A percentile compares a stretch with the other conserved stretches of the same genome.
Evolutionary conservation across 2,888 invertebrate species (phyloP).

Genomic region (Drosophila falleni): DNA sequence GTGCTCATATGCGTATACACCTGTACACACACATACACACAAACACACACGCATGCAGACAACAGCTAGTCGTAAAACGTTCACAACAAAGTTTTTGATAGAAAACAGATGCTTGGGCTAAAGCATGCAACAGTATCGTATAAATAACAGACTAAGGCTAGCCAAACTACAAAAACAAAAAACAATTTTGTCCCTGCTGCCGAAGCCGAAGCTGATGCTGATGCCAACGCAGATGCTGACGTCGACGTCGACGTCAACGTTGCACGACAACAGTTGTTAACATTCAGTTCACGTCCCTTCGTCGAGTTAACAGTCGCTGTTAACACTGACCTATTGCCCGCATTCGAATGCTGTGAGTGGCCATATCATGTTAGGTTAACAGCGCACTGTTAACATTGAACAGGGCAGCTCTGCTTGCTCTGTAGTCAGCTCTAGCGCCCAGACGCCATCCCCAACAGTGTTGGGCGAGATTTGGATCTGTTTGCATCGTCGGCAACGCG

Average conservation of each 20-base stretch:
- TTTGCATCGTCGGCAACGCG: slow-evolving; percentile 57
- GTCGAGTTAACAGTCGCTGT: slow-evolving; percentile 38
- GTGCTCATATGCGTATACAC: slow-evolving; percentile 32
- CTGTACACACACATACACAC: slow-evolving; percentile 33
- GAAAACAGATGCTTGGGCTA: slow-evolving; percentile 71
- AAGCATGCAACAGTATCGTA: slow-evolving; percentile 73
- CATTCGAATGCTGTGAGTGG: slow-evolving; percentile 32
- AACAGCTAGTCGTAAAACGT: slow-evolving; percentile 46
- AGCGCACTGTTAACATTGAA: slow-evolving; percentile 31
- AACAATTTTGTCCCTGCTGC: slow-evolving; percentile 27
- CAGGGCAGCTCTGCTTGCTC: slow-evolving; percentile 8
- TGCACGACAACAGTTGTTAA: slow-evolving; percentile 14
- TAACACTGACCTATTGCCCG: slow-evolving; percentile 71
- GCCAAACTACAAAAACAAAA: slow-evolving; percentile 61
- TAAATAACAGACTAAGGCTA: slow-evolving; percentile 75
- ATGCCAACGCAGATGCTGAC: slow-evolving; percentile 1
- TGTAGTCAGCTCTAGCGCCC: slow-evolving; percentile 35
- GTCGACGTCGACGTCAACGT: slow-evolving; percentile 1
- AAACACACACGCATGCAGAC: slow-evolving; percentile 21
- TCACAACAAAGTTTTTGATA: slow-evolving; percentile 70
- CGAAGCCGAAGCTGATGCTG: slow-evolving; percentile 1
- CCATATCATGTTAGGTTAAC: slow-evolving; percentile 39
- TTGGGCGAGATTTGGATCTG: slow-evolving; percentile 77
- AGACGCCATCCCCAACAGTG: slow-evolving; percentile 63
- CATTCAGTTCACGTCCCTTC: slow-evolving; percentile 1